Conservation (phyloP, 2,888 invertebrate species). For the Thera obeliscata region DNA sequence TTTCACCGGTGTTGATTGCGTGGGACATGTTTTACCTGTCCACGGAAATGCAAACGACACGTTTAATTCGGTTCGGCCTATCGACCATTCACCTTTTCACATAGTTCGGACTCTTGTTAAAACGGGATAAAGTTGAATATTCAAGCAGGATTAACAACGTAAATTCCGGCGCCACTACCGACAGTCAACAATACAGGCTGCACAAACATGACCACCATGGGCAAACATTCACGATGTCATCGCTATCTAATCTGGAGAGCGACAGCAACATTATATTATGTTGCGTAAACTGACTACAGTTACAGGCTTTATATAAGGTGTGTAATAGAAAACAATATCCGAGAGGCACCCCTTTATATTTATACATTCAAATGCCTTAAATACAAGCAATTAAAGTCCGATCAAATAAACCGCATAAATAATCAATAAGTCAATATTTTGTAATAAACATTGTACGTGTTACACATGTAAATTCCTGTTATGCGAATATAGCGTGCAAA, state of each 20-base stretch:
- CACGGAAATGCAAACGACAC: constrained; percentile 43
- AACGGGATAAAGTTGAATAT: constrained; percentile 55
- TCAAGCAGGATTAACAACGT: constrained; percentile 37
- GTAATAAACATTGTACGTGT: constrained; percentile 4
- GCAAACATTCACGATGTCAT: constrained; percentile 69
- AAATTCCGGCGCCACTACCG: constrained; percentile 53
- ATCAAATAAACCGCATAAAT: constrained; percentile 2
- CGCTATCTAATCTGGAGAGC: constrained; percentile 75
- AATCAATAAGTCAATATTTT: constrained; percentile 14
- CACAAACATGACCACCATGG: constrained; percentile 69
- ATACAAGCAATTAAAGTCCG: constrained; percentile 18
- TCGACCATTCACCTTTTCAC: constrained; percentile 30
- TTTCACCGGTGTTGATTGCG: constrained; percentile 35
- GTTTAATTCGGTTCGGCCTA: constrained; percentile 38
- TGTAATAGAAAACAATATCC: not conserved
- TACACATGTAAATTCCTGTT: constrained; percentile 5
- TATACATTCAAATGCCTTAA: constrained; percentile 2
- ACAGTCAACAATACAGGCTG: constrained; percentile 61
- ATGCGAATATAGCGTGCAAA: constrained; percentile 9
- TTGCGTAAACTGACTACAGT: constrained; percentile 30
- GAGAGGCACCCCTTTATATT: not conserved
- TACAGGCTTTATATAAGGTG: constrained; percentile 4
- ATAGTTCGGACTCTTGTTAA: constrained; percentile 45
- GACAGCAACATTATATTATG: constrained; percentile 54
- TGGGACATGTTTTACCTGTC: constrained; percentile 52